Conservation (phyloP, 2,797 vertebrate species). For the Melanotaenia trifasciata region DNA sequence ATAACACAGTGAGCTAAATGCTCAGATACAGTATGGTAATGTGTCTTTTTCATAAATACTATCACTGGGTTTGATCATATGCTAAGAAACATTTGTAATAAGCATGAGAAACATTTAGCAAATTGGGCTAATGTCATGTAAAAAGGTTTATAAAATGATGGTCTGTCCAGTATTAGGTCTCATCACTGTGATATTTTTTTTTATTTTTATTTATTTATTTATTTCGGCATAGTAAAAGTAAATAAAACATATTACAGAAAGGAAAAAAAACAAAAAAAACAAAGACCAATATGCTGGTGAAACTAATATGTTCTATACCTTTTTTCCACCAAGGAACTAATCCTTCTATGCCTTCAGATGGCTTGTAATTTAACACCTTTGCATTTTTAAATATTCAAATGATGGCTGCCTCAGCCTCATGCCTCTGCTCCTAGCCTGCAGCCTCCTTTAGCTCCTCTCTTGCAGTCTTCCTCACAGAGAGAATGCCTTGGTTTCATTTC, state of each 20-base stretch:
- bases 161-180: not conserved
- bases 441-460: not conserved
- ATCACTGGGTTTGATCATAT: not conserved
- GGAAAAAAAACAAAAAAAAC: too few species aligned
- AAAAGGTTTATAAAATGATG: not conserved
- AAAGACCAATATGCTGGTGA: too few species aligned
- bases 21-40: not conserved
- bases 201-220: too few species aligned
- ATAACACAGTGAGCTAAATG: not conserved
- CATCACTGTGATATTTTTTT: too few species aligned
- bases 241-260: too few species aligned
- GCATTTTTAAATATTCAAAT: not conserved
- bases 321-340: not conserved
- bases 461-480: too few species aligned
- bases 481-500: too few species aligned
- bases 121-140: not conserved
- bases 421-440: not conserved
- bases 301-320: not conserved
- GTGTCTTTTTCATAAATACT: not conserved
- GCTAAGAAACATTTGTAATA: not conserved
- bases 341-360: not conserved
- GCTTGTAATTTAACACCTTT: not conserved
- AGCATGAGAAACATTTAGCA: too few species aligned
- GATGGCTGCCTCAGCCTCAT: not conserved
- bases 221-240: too few species aligned